Evolutionary conservation across 2,888 invertebrate species (phyloP).

Genomic region (Ischnura elegans): DNA sequence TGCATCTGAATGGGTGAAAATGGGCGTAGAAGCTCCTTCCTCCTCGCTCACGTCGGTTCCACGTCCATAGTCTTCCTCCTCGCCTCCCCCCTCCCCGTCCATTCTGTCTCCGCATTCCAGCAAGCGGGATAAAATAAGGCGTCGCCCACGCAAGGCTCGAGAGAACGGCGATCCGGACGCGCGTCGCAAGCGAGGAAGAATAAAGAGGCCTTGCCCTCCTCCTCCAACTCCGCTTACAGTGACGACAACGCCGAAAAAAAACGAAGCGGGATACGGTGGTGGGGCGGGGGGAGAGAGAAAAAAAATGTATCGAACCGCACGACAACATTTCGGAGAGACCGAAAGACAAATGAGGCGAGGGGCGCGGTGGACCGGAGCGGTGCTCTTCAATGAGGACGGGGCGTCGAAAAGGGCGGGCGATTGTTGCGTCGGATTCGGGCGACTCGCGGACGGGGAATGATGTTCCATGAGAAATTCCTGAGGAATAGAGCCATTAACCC

Average conservation of each 20-base stretch:
- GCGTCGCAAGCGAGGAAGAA: conserved; percentile 42
- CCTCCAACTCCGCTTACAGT: conserved; percentile 27
- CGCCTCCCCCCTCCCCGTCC: neutral
- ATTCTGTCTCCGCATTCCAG: conserved; percentile 32
- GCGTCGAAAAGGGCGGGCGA: too few relatives aligned
- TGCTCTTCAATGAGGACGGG: neutral
- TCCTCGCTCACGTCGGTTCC: conserved; percentile 62
- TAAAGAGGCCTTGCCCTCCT: conserved; percentile 14
- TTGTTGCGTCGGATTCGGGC: neutral
- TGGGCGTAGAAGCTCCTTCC: too few relatives aligned
- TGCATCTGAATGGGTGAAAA: too few relatives aligned
- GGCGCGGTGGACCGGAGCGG: neutral
- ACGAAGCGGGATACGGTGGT: neutral
- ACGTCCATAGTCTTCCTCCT: conserved; percentile 43
- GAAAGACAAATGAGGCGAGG: conserved; percentile 48
- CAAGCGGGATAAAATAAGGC: conserved; percentile 51
- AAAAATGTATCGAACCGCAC: neutral
- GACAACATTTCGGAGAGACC: conserved; percentile 18
- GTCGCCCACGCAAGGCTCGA: conserved; percentile 44
- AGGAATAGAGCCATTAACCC: too few relatives aligned
- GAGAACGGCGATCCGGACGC: conserved; percentile 2
- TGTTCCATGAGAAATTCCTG: neutral
- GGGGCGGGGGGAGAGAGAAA: neutral
- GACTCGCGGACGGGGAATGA: neutral
- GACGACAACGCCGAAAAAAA: conserved; percentile 57